Conservation (phyloP, 2,113 vertebrate species). For the Chlorodrepanis virens region DNA sequence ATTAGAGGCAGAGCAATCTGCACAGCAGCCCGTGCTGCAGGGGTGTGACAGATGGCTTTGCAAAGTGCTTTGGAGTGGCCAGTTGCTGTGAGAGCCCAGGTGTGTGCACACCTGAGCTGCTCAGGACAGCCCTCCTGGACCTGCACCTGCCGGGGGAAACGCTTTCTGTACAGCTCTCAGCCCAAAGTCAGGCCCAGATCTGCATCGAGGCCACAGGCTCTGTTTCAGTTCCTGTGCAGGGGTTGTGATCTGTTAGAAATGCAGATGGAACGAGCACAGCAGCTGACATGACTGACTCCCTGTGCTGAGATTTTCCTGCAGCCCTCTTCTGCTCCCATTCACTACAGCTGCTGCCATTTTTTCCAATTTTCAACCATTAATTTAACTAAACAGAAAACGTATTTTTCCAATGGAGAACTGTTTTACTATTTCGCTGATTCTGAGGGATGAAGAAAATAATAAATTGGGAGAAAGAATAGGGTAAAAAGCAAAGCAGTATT, state of each 20-base stretch:
- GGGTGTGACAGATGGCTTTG: neutral
- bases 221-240: neutral
- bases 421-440: neutral
- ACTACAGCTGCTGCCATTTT: neutral
- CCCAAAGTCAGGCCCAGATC: neutral
- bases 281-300: neutral
- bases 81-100: neutral
- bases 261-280: neutral
- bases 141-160: neutral
- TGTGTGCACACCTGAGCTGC: neutral
- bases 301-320: neutral
- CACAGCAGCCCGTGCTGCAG: neutral
- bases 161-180: neutral
- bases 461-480: neutral
- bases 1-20: neutral
- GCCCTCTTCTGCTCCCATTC: neutral
- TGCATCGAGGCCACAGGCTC: neutral
- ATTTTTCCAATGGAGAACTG: neutral
- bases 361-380: neutral
- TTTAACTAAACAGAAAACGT: neutral
- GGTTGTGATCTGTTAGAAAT: neutral
- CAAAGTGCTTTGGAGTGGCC: neutral
- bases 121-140: neutral
- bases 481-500: neutral
- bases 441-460: neutral